Percentiles rank a stretch among this genome's conserved stretches.
Conservation (phyloP, 2,797 vertebrate species). For the Peromyscus nudipes region DNA sequence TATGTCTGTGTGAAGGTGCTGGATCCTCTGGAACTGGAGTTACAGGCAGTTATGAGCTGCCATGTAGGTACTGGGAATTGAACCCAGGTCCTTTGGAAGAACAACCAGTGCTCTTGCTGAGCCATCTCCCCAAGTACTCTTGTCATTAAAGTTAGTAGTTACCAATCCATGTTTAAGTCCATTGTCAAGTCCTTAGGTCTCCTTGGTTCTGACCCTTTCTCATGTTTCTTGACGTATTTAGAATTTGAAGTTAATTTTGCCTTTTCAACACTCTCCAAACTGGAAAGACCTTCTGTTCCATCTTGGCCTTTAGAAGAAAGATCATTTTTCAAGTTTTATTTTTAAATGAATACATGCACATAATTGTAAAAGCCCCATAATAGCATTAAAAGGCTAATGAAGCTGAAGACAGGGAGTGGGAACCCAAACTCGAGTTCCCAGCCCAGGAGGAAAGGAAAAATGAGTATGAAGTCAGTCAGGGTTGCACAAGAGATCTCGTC, state of each 20-base stretch:
- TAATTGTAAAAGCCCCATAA: slow-evolving; percentile 35
- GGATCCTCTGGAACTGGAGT: background rate
- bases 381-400: slow-evolving; percentile 29
- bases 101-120: background rate
- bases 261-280: slow-evolving; percentile 37
- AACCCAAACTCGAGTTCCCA: background rate
- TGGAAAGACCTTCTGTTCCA: slow-evolving; percentile 26
- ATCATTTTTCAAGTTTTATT: slow-evolving; percentile 23
- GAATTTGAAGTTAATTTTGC: slow-evolving; percentile 45
- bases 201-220: slow-evolving; percentile 2
- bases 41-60: background rate
- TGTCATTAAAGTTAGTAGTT: slow-evolving; percentile 35
- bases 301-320: slow-evolving; percentile 49
- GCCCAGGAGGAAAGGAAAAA: background rate
- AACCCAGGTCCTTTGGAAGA: background rate
- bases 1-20: background rate
- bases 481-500: background rate
- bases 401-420: background rate
- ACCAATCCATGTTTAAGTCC: background rate
- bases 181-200: background rate
- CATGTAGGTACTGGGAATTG: background rate
- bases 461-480: background rate
- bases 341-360: slow-evolving; percentile 23
- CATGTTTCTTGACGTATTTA: background rate
- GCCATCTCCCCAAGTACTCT: background rate